Evolutionary conservation across 2,113 vertebrate species (phyloP), one percentile per base, ranked within the genome.

Genomic region (Melospiza georgiana): DNA sequence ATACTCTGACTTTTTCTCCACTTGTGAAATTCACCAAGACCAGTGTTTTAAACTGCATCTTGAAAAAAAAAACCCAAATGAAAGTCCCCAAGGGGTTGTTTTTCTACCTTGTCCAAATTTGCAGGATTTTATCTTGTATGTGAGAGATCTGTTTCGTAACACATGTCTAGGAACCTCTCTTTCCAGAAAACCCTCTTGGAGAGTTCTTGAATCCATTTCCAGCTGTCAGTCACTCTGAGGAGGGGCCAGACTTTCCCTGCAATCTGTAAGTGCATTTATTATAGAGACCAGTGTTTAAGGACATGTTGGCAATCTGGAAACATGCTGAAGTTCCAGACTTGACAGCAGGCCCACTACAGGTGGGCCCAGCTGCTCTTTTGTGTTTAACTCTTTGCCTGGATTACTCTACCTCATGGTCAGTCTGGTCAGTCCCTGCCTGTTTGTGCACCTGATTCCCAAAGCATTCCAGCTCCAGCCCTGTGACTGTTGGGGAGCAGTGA

Each of bases 131-230:
- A 48, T 76, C 43, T 78, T 61, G 25, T 20, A 4, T 18, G 11
- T 6, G 11, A 81, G 66, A 84, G 17, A 25, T 12, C 14, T 39
- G 49, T 58, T 91, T 74, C 6, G 33, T 65, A 35, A 65, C 54
- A 52, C 30, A 30, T 67, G 20, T 51, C 59, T 88, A 76, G 51
- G 48, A 94, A 62, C 49, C 15, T 66, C n/a, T 82, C 18, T 63
- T 43, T 74, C 39, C 78, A 76, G 87, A 93, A 94, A 91, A 89
- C 74, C 46, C 79, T 73, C 11, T 31, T 90, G 83, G 43, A 84
- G 54, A 24, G 79, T 69, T 75, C 66, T 91, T 80, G 49, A 67
- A 41, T 72, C 52, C 15, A 6, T 48, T 82, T 93, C 49, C 55
- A 89, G 65, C 49, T 85, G 69, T 90, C 83, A 78, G 41, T 96